Conservation (phyloP, 2,888 invertebrate genomes). For the Eilema depressum region DNA sequence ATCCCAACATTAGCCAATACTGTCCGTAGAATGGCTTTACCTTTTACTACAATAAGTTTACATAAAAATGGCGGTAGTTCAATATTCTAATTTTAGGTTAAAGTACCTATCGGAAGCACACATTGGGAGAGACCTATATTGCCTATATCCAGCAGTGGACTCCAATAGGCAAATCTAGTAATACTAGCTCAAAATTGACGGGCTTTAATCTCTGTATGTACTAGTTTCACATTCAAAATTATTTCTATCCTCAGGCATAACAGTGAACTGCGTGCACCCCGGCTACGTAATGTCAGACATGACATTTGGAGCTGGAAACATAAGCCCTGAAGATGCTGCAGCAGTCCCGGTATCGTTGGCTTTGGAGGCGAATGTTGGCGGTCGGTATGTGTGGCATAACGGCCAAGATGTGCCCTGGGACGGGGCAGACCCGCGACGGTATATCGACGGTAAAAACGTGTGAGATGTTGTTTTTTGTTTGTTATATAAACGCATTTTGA, state of each 20-base stretch:
- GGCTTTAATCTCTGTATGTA: not conserved
- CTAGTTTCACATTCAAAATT: not conserved
- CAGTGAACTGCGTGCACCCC: slow-evolving; percentile 78
- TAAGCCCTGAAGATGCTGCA: slow-evolving; percentile 68
- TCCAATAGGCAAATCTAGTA: too few relatives aligned
- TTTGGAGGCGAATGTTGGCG: slow-evolving; percentile 55
- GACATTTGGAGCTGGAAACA: slow-evolving; percentile 72
- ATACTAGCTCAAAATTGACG: too few relatives aligned
- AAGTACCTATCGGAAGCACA: too few relatives aligned
- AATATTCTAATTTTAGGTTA: too few relatives aligned
- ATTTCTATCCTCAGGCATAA: slow-evolving; percentile 59
- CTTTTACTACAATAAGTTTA: too few relatives aligned
- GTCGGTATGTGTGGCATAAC: slow-evolving; percentile 73
- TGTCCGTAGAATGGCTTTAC: too few relatives aligned
- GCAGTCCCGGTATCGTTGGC: slow-evolving; percentile 56
- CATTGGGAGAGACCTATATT: too few relatives aligned
- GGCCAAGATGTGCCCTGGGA: slow-evolving; percentile 72
- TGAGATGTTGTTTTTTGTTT: slow-evolving; percentile 12
- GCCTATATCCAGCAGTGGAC: too few relatives aligned
- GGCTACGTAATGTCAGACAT: slow-evolving; percentile 81
- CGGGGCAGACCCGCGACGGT: slow-evolving; percentile 74
- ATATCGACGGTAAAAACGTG: slow-evolving; percentile 66
- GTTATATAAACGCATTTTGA: not conserved
- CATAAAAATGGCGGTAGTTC: too few relatives aligned
- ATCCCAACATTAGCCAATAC: too few relatives aligned